phyloP scores from a whole-genome alignment of 2,113 vertebrate genomes.

The Microcebus murinus region DNA sequence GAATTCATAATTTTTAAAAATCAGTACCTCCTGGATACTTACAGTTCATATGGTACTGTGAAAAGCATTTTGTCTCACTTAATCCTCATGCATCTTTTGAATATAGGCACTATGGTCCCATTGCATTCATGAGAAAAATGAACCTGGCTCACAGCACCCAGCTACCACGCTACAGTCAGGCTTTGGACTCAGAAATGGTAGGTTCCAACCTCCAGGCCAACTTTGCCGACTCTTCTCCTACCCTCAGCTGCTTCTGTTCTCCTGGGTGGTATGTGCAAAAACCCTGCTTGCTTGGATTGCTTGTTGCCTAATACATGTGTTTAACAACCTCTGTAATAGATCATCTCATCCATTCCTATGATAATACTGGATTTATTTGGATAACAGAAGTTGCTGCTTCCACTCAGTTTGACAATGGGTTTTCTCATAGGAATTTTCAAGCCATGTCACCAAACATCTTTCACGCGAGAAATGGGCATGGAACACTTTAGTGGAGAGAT shows the following conservation, averaged over 20 bases:
- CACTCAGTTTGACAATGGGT: not conserved
- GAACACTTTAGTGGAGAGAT: not conserved
- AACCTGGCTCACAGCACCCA: not conserved
- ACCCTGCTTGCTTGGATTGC: not conserved
- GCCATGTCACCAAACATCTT: not conserved
- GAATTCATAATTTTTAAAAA: slow-evolving; percentile 33
- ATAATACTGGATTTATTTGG: not conserved
- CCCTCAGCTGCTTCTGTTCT: not conserved
- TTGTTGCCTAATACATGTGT: not conserved
- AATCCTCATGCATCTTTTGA: not conserved
- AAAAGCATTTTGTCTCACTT: not conserved
- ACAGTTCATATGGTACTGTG: not conserved
- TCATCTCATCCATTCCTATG: not conserved
- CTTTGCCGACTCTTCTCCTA: not conserved
- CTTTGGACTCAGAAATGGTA: not conserved
- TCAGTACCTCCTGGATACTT: not conserved
- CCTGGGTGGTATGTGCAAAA: not conserved
- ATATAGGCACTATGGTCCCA: not conserved
- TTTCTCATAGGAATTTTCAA: slow-evolving; percentile 11
- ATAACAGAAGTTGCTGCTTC: not conserved
- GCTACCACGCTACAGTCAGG: not conserved
- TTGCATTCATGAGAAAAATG: not conserved
- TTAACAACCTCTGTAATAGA: not conserved
- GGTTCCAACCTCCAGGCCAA: not conserved
- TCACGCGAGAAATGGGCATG: not conserved